A percentile compares a stretch with the other conserved stretches of the same genome.
These are phyloP conservation scores for Pheosia tremula DNA, from an alignment of 2,888 invertebrate species.

Conservation along the genomic window DNA sequence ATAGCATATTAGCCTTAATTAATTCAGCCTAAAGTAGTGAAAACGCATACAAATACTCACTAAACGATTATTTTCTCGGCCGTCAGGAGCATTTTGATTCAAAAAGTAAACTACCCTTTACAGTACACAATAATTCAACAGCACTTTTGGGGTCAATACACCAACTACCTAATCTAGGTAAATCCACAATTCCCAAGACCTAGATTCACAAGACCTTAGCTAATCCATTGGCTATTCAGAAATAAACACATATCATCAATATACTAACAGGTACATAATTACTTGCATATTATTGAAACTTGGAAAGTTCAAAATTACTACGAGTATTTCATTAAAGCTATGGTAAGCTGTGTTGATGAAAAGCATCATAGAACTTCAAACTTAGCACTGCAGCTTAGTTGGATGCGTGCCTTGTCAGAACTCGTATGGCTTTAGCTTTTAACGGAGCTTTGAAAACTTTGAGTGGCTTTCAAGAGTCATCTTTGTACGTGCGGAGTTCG, in stretches of 20 bases:
- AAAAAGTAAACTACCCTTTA: not conserved
- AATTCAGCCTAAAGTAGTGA: too few relatives aligned
- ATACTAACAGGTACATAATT: not conserved
- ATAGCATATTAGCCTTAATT: too few relatives aligned
- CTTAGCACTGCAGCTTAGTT: not conserved
- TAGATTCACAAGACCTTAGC: not conserved
- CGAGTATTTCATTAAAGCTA: not conserved
- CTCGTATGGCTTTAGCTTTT: not conserved
- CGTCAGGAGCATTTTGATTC: too few relatives aligned
- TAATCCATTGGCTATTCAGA: not conserved
- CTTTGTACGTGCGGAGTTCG: not conserved
- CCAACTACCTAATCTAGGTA: not conserved
- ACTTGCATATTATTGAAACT: too few relatives aligned
- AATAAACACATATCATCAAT: not conserved
- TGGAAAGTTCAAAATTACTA: not conserved
- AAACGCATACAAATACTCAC: too few relatives aligned
- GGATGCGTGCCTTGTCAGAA: not conserved
- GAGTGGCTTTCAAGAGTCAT: slow-evolving; percentile 10
- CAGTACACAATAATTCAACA: not conserved
- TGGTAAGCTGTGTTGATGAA: not conserved
- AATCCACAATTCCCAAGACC: not conserved
- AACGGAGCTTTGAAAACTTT: slow-evolving; percentile 1
- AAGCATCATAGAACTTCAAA: not conserved
- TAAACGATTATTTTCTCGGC: not conserved
- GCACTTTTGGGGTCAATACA: not conserved